phyloP scores from a whole-genome alignment of 2,888 invertebrate genomes.

The Metopia argyrocephala region DNA sequence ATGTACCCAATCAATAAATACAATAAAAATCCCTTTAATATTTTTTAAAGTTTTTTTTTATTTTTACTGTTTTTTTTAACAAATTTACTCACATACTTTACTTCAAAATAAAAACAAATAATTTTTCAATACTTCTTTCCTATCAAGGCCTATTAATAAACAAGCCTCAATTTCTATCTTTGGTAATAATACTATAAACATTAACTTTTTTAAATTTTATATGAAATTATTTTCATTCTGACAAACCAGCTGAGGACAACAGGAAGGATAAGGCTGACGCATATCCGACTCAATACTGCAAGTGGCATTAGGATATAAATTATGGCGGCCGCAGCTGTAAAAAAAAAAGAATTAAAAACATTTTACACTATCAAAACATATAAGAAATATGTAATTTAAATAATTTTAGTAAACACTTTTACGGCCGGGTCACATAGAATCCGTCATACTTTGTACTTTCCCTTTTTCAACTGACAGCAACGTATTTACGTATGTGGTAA shows the following conservation, averaged over 20 bases:
- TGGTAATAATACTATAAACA: neutral
- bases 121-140: neutral
- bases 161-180: neutral
- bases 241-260: constrained; percentile 72
- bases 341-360: neutral
- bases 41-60: too few relatives aligned
- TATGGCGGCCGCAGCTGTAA: constrained; percentile 73
- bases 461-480: too few relatives aligned
- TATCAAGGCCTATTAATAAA: too few relatives aligned
- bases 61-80: too few relatives aligned
- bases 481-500: too few relatives aligned
- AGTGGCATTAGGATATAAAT: constrained; percentile 69
- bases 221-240: constrained; percentile 71
- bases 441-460: too few relatives aligned
- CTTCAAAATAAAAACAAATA: neutral
- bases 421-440: too few relatives aligned
- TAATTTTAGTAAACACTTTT: too few relatives aligned
- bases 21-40: too few relatives aligned
- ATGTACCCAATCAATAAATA: too few relatives aligned
- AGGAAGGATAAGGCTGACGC: constrained; percentile 70
- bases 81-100: too few relatives aligned
- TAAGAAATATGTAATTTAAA: too few relatives aligned
- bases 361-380: neutral
- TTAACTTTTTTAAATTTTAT: constrained; percentile 54
- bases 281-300: constrained; percentile 72